These are phyloP conservation scores for Cheilosia impressa DNA, from an alignment of 2,888 invertebrate genomes.

Conservation along the genomic window DNA sequence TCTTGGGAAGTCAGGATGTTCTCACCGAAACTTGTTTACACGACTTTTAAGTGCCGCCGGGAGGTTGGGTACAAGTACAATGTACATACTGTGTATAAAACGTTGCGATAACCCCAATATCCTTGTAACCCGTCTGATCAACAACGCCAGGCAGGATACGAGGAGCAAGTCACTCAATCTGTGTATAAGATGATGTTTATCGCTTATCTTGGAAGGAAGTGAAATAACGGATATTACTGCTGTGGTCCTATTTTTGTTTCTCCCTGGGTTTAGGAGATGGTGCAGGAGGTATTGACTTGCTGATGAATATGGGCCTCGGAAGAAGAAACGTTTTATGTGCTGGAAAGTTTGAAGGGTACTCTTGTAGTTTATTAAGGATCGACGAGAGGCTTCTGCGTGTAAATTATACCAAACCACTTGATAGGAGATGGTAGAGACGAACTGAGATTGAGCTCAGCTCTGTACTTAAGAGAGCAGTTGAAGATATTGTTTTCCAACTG, in stretches of 20 bases:
- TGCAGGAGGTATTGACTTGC: conserved; percentile 11
- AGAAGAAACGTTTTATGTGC: neutral
- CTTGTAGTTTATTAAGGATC: neutral
- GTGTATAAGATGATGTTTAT: conserved; percentile 64
- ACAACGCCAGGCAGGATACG: conserved; percentile 31
- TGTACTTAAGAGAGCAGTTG: too few relatives aligned
- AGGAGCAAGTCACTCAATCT: conserved; percentile 66
- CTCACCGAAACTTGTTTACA: conserved; percentile 72
- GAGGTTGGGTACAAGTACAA: neutral
- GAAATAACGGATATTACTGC: conserved; percentile 69
- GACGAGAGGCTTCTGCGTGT: too few relatives aligned
- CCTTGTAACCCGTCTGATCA: conserved; percentile 1
- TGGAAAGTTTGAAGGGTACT: neutral
- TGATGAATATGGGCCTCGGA: neutral
- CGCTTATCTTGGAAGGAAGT: conserved; percentile 35
- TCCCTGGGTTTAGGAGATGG: neutral
- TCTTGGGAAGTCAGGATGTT: conserved; percentile 49
- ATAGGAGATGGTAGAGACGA: too few relatives aligned
- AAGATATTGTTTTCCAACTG: too few relatives aligned
- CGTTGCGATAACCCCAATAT: conserved; percentile 46
- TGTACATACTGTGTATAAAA: neutral
- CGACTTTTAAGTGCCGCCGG: conserved; percentile 62
- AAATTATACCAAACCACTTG: too few relatives aligned
- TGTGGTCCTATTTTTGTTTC: conserved; percentile 49
- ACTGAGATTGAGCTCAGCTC: too few relatives aligned